Evolutionary conservation across 2,113 vertebrate species (phyloP), one percentile per base, ranked within the genome.

Genomic region (Carettochelys insculpta): DNA sequence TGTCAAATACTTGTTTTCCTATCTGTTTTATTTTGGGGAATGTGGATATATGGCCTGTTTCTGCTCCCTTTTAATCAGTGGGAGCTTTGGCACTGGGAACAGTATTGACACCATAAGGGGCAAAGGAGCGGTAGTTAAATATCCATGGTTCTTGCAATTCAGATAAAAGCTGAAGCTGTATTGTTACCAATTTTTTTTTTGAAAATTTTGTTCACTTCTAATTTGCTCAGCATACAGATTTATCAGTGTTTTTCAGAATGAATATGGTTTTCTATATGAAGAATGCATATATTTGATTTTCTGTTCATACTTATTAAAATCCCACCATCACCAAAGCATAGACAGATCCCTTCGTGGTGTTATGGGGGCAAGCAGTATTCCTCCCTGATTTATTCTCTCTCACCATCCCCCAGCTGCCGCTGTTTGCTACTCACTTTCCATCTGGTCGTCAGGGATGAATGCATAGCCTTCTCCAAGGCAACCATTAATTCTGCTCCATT

Each of bases 401-500:
- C 85, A 65, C 88, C 89, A 84, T 92, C 58, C 88, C 87, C 89
- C 89, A 95, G 93, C 96, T 97, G 95, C 83, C 85, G 45, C 90
- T 96, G 78, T 94, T 93, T 95, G 90, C 76, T 87, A 52, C 86
- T 92, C 87, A 54, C 54, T 58, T 89, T 90, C 88, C 95, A 97
- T 90, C 95, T 97, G 96, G 93, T 90, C 73, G 45, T 38, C 34
- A n/a, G 71, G 38, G 8, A 34, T 91, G 27, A 83, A 56, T 82
- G 50, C 78, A 41, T 3, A 80, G 53, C 83, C 82, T 90, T 94
- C 85, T 95, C 88, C 95, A 94, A 85, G 83, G 76, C 89, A 91
- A 58, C 92, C 6, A 2, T 95, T 97, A 92, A 92, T 97, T 96
- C 85, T 75, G 82, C 91, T 94, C 91, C 93, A 27, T 90, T 96